Percentiles rank a stretch among this genome's conserved stretches.
These are phyloP conservation scores for Galerucella nymphaeae DNA, from an alignment of 2,888 invertebrate species.

Conservation along the genomic window DNA sequence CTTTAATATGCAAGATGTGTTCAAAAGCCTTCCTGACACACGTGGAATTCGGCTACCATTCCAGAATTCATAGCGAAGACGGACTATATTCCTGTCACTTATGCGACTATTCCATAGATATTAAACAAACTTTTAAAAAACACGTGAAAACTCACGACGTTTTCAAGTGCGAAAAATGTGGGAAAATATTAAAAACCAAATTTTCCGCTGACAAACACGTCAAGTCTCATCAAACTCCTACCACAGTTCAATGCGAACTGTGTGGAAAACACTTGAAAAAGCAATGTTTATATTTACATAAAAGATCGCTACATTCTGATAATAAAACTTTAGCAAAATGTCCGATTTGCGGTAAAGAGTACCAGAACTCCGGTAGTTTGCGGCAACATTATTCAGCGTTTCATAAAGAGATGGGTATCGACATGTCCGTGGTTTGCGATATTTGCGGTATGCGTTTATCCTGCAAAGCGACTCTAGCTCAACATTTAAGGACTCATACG, in stretches of 20 bases:
- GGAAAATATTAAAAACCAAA: constrained; percentile 57
- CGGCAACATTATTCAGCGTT: constrained; percentile 53
- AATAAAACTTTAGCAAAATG: constrained; percentile 35
- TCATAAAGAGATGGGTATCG: constrained; percentile 46
- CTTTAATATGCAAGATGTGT: constrained; percentile 68
- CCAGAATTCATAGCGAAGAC: constrained; percentile 56
- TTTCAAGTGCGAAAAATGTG: constrained; percentile 54
- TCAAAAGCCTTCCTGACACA: constrained; percentile 66
- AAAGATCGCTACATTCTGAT: constrained; percentile 35
- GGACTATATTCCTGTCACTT: constrained; percentile 57
- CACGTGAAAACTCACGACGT: constrained; percentile 54
- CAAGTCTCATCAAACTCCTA: constrained; percentile 49
- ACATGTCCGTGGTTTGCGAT: constrained; percentile 48
- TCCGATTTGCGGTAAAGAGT: constrained; percentile 42
- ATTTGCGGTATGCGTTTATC: constrained; percentile 52
- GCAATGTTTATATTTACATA: constrained; percentile 44
- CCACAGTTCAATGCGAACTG: constrained; percentile 67
- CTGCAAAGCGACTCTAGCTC: constrained; percentile 58
- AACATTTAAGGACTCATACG: constrained; percentile 67
- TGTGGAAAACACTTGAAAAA: constrained; percentile 63
- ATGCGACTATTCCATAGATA: constrained; percentile 55
- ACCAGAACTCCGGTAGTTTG: constrained; percentile 45
- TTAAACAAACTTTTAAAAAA: constrained; percentile 42
- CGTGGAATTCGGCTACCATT: constrained; percentile 58
- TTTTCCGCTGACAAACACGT: constrained; percentile 66